Conservation (phyloP, 2,888 invertebrate genomes). For the Ophonus ardosiacus region DNA sequence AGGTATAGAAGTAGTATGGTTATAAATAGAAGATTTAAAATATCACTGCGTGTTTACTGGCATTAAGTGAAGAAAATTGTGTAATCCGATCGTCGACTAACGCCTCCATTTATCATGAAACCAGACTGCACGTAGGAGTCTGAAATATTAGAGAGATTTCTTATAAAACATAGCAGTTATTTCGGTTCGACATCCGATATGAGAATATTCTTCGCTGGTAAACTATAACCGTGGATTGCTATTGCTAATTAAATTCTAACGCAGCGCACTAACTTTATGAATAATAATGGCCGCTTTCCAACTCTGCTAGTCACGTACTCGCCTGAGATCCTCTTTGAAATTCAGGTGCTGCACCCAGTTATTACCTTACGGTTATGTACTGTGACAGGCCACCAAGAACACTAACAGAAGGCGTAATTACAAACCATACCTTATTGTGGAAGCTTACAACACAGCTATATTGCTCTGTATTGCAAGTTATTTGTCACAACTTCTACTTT, state of each 20-base stretch:
- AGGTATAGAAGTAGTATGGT: too few species aligned
- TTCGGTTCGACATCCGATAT: background rate
- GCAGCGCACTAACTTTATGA: conserved; percentile 71
- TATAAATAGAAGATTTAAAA: too few species aligned
- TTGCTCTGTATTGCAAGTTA: background rate
- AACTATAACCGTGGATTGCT: conserved; percentile 61
- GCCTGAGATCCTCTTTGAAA: conserved; percentile 56
- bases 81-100: too few species aligned
- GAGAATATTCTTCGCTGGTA: conserved; percentile 41
- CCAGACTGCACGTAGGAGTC: too few species aligned
- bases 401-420: background rate
- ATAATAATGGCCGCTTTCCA: conserved; percentile 69
- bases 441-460: background rate
- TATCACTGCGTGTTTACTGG: too few species aligned
- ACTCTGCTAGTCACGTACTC: conserved; percentile 45
- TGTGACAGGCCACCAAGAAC: conserved; percentile 51
- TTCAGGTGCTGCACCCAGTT: conserved; percentile 59
- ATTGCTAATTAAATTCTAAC: conserved; percentile 71
- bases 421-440: background rate
- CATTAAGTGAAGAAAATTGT: too few species aligned
- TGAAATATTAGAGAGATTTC: background rate
- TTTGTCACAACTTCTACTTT: too few species aligned
- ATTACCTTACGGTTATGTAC: conserved; percentile 61
- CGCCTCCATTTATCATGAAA: too few species aligned
- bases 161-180: background rate